A percentile compares a stretch with the other conserved stretches of the same genome.
Evolutionary conservation across 1,140 invertebrate species (phyloP).

Genomic region (Rhagoletis pomonella): DNA sequence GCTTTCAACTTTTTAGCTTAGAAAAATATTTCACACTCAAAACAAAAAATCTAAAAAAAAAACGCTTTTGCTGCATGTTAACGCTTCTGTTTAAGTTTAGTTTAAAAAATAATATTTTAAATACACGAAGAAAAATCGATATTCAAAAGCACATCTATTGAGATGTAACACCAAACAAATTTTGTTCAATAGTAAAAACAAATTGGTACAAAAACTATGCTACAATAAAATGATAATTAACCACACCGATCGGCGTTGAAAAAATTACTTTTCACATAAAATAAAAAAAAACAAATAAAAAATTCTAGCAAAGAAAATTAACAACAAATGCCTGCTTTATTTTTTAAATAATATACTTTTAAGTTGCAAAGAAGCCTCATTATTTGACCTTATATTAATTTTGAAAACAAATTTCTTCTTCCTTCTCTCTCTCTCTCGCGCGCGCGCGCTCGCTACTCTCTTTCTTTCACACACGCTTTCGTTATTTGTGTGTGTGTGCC

Average conservation of each 20-base stretch:
- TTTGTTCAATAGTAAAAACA: too few relatives aligned
- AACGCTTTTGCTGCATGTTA: slow-evolving; percentile 22
- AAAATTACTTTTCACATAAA: slow-evolving; percentile 38
- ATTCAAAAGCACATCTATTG: neutral
- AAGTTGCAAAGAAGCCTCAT: neutral
- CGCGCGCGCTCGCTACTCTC: neutral
- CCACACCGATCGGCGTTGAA: slow-evolving; percentile 3
- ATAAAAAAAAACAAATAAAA: neutral
- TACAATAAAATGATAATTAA: neutral
- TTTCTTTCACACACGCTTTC: slow-evolving; percentile 1
- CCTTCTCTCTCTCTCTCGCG: neutral
- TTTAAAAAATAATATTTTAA: neutral
- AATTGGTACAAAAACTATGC: too few relatives aligned
- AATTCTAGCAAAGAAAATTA: neutral
- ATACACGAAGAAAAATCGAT: slow-evolving; percentile 10
- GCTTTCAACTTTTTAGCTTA: neutral
- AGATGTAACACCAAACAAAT: neutral
- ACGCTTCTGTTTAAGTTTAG: neutral
- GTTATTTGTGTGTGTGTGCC: neutral
- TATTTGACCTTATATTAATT: too few relatives aligned
- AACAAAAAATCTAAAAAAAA: neutral
- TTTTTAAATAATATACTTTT: neutral
- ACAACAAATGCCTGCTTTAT: slow-evolving; percentile 44
- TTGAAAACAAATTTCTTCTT: neutral
- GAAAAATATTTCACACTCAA: neutral